Conservation (phyloP, 2,797 vertebrate species). For the Phaenicophaeus curvirostris region DNA sequence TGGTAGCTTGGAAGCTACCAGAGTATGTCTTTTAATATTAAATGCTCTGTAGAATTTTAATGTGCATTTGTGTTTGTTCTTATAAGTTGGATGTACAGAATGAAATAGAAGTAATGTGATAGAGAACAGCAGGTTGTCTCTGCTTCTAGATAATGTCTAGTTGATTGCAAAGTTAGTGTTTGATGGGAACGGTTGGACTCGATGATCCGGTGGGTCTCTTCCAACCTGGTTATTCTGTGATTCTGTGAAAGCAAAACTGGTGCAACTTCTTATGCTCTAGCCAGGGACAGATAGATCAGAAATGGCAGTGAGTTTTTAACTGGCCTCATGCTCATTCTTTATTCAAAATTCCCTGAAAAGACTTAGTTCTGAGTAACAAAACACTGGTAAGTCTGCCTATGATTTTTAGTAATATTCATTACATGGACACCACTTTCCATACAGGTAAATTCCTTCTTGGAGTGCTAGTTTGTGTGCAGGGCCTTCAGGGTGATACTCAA, state of each 20-base stretch:
- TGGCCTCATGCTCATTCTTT: slow-evolving; percentile 65
- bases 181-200: no score
- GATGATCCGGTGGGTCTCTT: no score
- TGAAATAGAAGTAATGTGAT: not conserved
- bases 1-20: not conserved
- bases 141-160: not conserved
- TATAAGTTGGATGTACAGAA: not conserved
- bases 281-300: slow-evolving; percentile 61
- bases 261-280: not conserved
- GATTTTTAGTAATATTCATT: slow-evolving; percentile 35
- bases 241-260: not conserved
- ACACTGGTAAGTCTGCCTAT: slow-evolving; percentile 41
- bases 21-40: not conserved
- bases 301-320: slow-evolving; percentile 57
- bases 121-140: not conserved
- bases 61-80: not conserved
- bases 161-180: slow-evolving; percentile 43
- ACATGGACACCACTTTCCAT: slow-evolving; percentile 5
- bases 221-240: no score
- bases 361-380: slow-evolving; percentile 59
- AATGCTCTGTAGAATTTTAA: not conserved
- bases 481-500: not conserved
- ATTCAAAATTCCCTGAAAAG: slow-evolving; percentile 62
- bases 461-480: not conserved
- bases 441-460: slow-evolving; percentile 27